Base-by-base conservation (phyloP, 2,888 invertebrate genomes). In the Tachina grossa region DNA sequence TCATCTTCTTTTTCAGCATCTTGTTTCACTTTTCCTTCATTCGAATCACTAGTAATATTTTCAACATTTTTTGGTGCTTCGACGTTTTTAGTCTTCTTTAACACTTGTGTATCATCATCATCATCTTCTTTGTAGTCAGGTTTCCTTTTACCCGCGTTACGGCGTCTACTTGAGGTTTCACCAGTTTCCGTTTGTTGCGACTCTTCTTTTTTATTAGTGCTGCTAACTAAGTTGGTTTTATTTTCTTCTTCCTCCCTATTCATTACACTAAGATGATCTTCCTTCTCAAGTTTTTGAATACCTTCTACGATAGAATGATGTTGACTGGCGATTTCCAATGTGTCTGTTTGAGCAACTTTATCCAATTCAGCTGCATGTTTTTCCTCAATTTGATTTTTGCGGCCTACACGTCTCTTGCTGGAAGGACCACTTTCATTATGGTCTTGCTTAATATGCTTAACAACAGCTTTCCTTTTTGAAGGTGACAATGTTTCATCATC, bases 401-500 rank as follows among this genome's bases (percentile, higher is more conserved):
- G 47, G 0, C 49, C 76, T 9, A 65, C 43, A 71, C 76, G 72
- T 31, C 31, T 59, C 47, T 77, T 77, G 9, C 1, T 72, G 39
- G 66, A 45, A 22, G 72, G 8, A 69, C 9, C 19, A 65, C 66
- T 82, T 43, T 31, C 59, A 31, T 63, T 49, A 11, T 53, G 71
- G 39, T 72, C 57, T 13, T 57, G 10, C 14, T 59, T 22, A 19
- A 51, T 22, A 22, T 57, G 39, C 19, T 59, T 74, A 16, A 11
- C 55, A 5, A 11, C 41, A 0, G 77, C 61, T 53, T 16, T 65
- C 59, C 47, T 71, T 43, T 66, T 84, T n/a, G 66, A 61, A n/a
- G 45, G 11, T 11, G 43, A 2, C 51, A 68, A 74, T 45, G 49
- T 65, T 61, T 80, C 63, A 13, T 72, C 13, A 13, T 65, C 59